Conservation (phyloP, 2,888 invertebrate species). For the Synergus laeviventris region DNA sequence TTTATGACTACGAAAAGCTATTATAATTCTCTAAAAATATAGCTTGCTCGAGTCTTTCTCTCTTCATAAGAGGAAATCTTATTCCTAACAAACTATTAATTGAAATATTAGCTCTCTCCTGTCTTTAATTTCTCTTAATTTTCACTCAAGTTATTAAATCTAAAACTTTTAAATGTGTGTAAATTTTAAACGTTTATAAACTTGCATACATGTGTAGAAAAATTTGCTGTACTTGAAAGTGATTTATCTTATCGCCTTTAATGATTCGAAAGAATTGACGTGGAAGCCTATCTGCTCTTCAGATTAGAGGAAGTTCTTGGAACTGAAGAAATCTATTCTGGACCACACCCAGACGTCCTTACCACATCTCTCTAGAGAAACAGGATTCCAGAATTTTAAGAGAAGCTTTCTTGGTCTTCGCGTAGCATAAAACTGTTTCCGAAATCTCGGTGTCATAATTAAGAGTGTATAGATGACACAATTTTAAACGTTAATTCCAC, state of each 20-base stretch:
- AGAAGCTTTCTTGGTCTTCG: constrained; percentile 30
- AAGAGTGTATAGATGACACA: not conserved
- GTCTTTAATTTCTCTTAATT: not conserved
- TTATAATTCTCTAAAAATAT: not conserved
- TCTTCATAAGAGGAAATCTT: not conserved
- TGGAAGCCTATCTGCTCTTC: not conserved
- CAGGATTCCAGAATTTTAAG: constrained; percentile 39
- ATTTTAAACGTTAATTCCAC: not conserved
- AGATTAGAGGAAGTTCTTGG: constrained; percentile 36
- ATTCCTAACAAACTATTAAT: not conserved
- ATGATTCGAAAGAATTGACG: constrained; percentile 22
- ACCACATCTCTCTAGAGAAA: constrained; percentile 25
- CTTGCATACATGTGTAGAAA: not conserved
- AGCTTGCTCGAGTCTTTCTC: not conserved
- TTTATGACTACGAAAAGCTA: not conserved
- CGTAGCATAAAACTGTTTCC: not conserved
- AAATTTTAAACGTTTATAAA: not conserved
- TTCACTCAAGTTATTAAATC: not conserved
- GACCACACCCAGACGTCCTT: constrained; percentile 38
- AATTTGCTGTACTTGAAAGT: not conserved
- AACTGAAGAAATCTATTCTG: constrained; percentile 36
- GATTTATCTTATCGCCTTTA: constrained; percentile 5
- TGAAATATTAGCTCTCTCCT: not conserved
- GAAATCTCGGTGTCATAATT: not conserved
- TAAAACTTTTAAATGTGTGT: not conserved